Base-by-base conservation (phyloP, 2,113 vertebrate species). In the Climacteris rufus region DNA sequence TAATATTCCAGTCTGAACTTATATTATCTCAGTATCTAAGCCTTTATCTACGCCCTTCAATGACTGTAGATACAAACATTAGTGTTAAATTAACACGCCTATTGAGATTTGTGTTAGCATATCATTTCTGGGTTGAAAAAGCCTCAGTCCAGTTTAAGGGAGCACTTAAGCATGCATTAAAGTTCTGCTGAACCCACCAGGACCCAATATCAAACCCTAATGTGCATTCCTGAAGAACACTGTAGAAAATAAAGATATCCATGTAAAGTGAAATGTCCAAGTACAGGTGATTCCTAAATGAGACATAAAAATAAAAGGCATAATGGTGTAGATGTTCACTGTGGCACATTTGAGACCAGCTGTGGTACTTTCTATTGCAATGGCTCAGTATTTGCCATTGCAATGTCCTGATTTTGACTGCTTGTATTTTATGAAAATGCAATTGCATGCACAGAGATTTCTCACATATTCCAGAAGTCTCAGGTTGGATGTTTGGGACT, bases 201-300 rank as follows among this genome's bases (percentile, higher is more conserved):
- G 35, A 75, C n/a, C 17, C 50, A 60, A 2, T 40, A 37, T n/a
- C 16, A 18, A 5, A 5, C 37, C 33, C 13, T 65, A 30, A 59
- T 15, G 9, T 31, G 21, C 60, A 49, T 79, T 90, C 31, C 39
- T 49, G 57, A 79, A 93, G 24, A 8, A 22, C 2, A 1, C 23
- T 33, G 7, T 18, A 79, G 71, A 52, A 72, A 92, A 81, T 31
- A 47, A 82, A 79, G 42, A 40, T 45, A 87, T 10, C 37, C 22
- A 49, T 30, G 6, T 21, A 16, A 82, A 82, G 24, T 22, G 24
- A 63, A 79, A 63, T 40, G 27, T 28, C 47, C 54, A 89, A 81
- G 84, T 42, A 70, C 40, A 94, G 83, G 37, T 57, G 91, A 71
- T 80, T 95, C 57, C 54, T 93, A 96, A 96, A 85, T 54, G 66